phyloP scores from a whole-genome alignment of 1,140 invertebrate genomes.

The Ooceraea biroi region DNA sequence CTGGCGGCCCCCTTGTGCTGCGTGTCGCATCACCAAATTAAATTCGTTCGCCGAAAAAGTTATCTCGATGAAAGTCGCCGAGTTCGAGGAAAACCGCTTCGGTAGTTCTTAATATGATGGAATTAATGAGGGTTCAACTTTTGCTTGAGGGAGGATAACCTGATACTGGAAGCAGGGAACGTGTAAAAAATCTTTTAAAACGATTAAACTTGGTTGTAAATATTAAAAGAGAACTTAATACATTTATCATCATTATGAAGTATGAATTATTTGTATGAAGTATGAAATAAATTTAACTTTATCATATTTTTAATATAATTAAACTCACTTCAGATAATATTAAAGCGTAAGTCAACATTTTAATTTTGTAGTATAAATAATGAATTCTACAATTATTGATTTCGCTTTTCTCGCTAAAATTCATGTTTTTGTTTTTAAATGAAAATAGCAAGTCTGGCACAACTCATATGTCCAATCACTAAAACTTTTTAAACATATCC shows the following conservation, averaged over 20 bases:
- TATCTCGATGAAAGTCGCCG: conserved; percentile 14
- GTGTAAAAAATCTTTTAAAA: background rate
- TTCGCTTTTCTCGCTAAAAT: too few species aligned
- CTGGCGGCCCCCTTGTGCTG: background rate
- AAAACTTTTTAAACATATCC: too few species aligned
- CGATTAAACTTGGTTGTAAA: background rate
- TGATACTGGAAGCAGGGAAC: background rate
- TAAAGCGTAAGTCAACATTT: too few species aligned
- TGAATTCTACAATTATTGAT: too few species aligned
- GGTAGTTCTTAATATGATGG: conserved; percentile 1
- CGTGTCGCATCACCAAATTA: conserved; percentile 32
- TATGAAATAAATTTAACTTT: background rate
- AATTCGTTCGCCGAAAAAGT: conserved; percentile 37
- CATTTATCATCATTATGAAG: background rate
- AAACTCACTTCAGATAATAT: too few species aligned
- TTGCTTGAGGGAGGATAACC: background rate
- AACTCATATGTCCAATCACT: too few species aligned
- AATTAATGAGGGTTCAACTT: conserved; percentile 44
- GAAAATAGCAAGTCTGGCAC: too few species aligned
- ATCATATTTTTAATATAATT: background rate
- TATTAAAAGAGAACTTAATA: background rate
- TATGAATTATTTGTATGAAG: too few species aligned
- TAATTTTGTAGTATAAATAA: too few species aligned
- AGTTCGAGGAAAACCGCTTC: conserved; percentile 3
- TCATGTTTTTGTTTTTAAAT: too few species aligned